Base-by-base conservation (phyloP, 2,888 invertebrate species). In the Pheosia tremula region DNA sequence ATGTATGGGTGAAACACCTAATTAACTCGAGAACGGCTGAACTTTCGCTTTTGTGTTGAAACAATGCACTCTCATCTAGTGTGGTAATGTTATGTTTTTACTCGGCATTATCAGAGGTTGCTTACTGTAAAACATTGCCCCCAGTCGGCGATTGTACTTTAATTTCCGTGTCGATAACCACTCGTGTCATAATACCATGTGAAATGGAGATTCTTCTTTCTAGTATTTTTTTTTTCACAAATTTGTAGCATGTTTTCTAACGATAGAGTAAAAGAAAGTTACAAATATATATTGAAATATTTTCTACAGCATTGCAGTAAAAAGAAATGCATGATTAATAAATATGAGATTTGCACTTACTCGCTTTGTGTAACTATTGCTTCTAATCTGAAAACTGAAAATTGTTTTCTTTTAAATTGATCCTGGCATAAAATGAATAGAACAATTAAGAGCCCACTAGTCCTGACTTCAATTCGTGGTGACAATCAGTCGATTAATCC, bases 31-130 rank as follows among this genome's bases (percentile, higher is more conserved):
- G 82, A 84, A 87, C 88, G 88, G 89, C 86, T 88, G 86, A 88
- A 91, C 93, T 93, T 93, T 93, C 93, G 90, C 93, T 92, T 92
- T 93, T 92, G 90, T 92, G 79, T 84, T 86, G 71, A 82, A 88
- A 92, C 93, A 93, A 92, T 93, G 89, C 84, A 81, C 87, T 85
- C 86, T 87, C 85, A 83, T 85, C 85, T 83, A 82, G 80, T 84
- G 89, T 83, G 84, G 85, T 86, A 87, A 87, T 82, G 80, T 83
- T 76, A 78, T 62, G 77, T 88, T 89, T 89, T 89, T 88, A 84
- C 84, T 73, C 79, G 58, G 75, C 79, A 82, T 86, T 86, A 85
- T 87, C 79, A 71, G 75, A 72, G 79, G 69, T 71, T 67, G 61
- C 62, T 58, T 68, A 72, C 72, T 71, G 72, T 74, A 75, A 75